Evolutionary conservation across 2,113 vertebrate genomes (phyloP).

Genomic region (Damaliscus lunatus): DNA sequence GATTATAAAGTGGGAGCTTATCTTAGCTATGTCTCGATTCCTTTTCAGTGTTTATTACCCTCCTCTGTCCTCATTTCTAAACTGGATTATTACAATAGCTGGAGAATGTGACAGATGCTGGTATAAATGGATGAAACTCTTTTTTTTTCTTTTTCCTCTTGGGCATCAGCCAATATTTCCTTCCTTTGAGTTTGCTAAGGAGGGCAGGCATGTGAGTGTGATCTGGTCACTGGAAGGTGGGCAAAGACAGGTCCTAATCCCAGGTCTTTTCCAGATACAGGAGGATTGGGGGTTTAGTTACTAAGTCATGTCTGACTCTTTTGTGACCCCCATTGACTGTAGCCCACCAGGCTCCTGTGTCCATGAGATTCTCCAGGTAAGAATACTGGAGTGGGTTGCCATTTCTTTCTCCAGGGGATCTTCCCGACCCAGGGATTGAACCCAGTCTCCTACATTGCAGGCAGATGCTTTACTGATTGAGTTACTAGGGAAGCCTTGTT

Average conservation of each 20-base stretch:
- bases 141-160: neutral
- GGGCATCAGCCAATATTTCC: neutral
- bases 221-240: neutral
- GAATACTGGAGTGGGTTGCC: neutral
- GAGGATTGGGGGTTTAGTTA: neutral
- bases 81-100: neutral
- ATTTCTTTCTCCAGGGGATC: neutral
- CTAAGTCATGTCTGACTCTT: neutral
- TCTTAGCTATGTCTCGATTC: neutral
- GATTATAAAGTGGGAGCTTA: neutral
- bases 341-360: neutral
- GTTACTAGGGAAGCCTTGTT: neutral
- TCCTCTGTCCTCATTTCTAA: neutral
- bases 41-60: neutral
- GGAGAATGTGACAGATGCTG: neutral
- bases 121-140: neutral
- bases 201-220: neutral
- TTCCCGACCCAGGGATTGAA: neutral
- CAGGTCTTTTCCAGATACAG: neutral
- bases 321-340: neutral
- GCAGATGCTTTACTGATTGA: neutral
- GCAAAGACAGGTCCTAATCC: neutral
- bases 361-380: neutral
- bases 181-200: neutral
- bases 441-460: neutral